phyloP scores from a whole-genome alignment of 35 echinoderm and acorn worm genomes.

The Heliocidaris tuberculata region DNA sequence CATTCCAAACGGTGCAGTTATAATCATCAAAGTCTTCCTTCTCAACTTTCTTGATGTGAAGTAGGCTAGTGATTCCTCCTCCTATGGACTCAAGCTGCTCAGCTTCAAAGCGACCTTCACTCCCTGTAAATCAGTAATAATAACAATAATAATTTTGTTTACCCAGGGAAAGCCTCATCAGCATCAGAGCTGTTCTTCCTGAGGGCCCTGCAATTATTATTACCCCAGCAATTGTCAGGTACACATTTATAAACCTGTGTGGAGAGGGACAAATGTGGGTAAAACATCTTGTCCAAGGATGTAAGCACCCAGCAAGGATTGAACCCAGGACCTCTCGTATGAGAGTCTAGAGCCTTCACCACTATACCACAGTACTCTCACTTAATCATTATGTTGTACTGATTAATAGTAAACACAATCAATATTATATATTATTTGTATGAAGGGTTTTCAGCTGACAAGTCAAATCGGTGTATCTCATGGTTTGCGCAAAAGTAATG shows the following conservation, averaged over 20 bases:
- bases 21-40: conserved; percentile 69
- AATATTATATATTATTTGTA: background rate
- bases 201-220: too few species aligned
- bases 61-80: conserved; percentile 60
- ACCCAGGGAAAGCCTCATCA: too few species aligned
- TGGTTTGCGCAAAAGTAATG: background rate
- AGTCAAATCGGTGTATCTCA: background rate
- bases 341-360: too few species aligned
- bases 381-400: background rate
- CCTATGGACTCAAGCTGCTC: conserved; percentile 35
- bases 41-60: conserved; percentile 62
- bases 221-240: too few species aligned
- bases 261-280: too few species aligned
- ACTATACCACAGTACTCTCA: too few species aligned
- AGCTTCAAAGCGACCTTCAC: conserved; percentile 57
- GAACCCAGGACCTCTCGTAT: too few species aligned
- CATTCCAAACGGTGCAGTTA: conserved; percentile 86
- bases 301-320: too few species aligned
- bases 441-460: background rate
- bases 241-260: too few species aligned
- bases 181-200: too few species aligned
- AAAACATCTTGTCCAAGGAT: too few species aligned
- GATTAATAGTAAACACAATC: background rate
- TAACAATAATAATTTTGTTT: too few species aligned
- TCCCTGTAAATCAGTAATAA: conserved; percentile 55